Conservation (phyloP, 2,113 vertebrate species). For the Pyrgilauda ruficollis region DNA sequence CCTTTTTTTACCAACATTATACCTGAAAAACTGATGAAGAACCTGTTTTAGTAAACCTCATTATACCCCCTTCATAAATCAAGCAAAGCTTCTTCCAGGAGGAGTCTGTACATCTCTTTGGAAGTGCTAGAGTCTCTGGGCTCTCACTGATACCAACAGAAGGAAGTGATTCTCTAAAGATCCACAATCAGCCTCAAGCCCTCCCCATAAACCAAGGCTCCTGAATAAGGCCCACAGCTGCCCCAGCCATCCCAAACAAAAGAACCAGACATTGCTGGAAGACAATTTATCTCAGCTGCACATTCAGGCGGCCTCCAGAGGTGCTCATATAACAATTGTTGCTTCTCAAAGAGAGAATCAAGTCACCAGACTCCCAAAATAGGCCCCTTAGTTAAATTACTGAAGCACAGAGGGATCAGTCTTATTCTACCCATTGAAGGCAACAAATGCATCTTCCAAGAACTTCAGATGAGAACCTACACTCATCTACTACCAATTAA, state of each 20-base stretch:
- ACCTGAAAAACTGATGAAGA: neutral
- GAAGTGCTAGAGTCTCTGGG: neutral
- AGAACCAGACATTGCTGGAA: neutral
- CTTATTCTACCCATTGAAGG: neutral
- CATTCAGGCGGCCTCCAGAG: neutral
- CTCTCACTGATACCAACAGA: neutral
- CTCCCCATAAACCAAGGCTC: neutral
- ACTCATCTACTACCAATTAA: neutral
- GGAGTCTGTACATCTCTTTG: neutral
- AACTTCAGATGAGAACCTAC: neutral
- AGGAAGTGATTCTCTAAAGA: neutral
- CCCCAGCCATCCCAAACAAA: rapidly evolving
- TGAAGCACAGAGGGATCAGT: neutral
- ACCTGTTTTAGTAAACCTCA: neutral
- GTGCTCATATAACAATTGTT: neutral
- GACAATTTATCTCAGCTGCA: neutral
- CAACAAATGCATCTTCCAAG: neutral
- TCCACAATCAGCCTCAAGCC: neutral
- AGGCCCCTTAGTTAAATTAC: neutral
- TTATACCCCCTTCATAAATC: neutral
- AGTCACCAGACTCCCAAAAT: neutral
- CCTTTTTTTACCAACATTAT: neutral
- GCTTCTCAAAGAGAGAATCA: neutral
- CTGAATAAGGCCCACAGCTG: neutral
- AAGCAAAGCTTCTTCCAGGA: neutral